These are phyloP conservation scores for Cassiopea andromeda DNA, from an alignment of 30 jellyfish, hydroid and myxozoan species.

Conservation along the genomic window DNA sequence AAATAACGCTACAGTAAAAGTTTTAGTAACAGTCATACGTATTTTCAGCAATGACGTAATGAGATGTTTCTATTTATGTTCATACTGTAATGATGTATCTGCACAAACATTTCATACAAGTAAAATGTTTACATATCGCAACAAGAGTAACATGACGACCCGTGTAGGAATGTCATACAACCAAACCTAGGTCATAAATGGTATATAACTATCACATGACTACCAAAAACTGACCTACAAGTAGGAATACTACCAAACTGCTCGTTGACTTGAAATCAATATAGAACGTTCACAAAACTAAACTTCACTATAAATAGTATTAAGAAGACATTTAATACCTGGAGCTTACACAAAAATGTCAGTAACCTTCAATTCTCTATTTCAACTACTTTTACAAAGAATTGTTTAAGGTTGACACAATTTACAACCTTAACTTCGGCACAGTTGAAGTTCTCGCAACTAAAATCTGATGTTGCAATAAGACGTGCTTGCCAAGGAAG, in stretches of 20 bases:
- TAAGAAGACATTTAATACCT: too few relatives aligned
- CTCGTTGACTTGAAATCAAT: too few relatives aligned
- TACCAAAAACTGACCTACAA: not conserved
- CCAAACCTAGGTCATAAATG: slow-evolving; percentile 5
- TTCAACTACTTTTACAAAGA: too few relatives aligned
- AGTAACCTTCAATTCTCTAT: too few relatives aligned
- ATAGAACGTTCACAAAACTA: too few relatives aligned
- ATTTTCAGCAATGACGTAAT: not conserved
- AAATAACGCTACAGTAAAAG: not conserved
- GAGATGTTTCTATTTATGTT: not conserved
- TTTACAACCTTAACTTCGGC: too few relatives aligned
- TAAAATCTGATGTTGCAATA: too few relatives aligned
- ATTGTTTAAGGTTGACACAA: too few relatives aligned
- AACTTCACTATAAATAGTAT: too few relatives aligned
- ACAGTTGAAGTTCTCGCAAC: too few relatives aligned
- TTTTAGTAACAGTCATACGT: not conserved
- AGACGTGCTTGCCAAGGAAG: too few relatives aligned
- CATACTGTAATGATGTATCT: not conserved
- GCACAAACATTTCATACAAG: slow-evolving; percentile 5
- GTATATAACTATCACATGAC: not conserved
- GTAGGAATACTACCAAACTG: not conserved
- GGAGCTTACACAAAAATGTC: too few relatives aligned
- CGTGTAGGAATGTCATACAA: slow-evolving; percentile 38
- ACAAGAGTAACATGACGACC: slow-evolving; percentile 17
- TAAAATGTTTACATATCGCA: slow-evolving; percentile 52